Base-by-base conservation (phyloP, 2,113 vertebrate genomes). In the Melanotaenia duboulayi region DNA sequence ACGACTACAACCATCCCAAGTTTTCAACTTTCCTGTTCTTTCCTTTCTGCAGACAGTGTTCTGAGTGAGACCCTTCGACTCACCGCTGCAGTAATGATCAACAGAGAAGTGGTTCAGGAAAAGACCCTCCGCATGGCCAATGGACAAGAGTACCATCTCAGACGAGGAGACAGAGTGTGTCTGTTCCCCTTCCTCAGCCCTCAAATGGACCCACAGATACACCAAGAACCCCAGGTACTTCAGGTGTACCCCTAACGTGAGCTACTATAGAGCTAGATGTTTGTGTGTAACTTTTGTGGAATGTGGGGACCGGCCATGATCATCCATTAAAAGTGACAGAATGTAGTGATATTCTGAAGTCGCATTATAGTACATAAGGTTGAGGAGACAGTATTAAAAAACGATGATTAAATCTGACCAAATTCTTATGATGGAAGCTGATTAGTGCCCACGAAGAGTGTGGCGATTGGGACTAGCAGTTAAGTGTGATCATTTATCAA, bases 171-270 rank as follows among this genome's bases (percentile, higher is more conserved):
- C 82, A 93, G 91, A 46, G 91, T 97, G 32, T 95, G 94, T 64
- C 89, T 97, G 54, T 96, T 97, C 69, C 96, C 96, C n/a, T 95
- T 94, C 74, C 86, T 97, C 74, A 96, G 95, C 82, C 96, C 96
- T 22, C 96, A 97, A 57, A 97, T 89, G 93, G 96, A 97, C 67
- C 94, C 95, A 0, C 82, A 95, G 61, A 94, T 97, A 86, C 94
- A 97, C 76, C 74, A 89, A 25, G 90, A 96, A 11, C 95, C 96
- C 40, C 93, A 97, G 95, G 96, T 97, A 91, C 22, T 17, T 24
- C 13, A 32, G 58, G 7, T 20, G 37, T 8, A 28, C 2, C 16
- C 12, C 2, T 12, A 32, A 20, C 35, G 9, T 20, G 24, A 20
- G 17, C 25, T 12, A 13, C 32, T 19, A 17, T 22, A 65, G 25